Percentiles rank a stretch among this genome's conserved stretches.
These are phyloP conservation scores for Jacana jacana DNA, from an alignment of 2,113 vertebrate species.

Conservation along the genomic window DNA sequence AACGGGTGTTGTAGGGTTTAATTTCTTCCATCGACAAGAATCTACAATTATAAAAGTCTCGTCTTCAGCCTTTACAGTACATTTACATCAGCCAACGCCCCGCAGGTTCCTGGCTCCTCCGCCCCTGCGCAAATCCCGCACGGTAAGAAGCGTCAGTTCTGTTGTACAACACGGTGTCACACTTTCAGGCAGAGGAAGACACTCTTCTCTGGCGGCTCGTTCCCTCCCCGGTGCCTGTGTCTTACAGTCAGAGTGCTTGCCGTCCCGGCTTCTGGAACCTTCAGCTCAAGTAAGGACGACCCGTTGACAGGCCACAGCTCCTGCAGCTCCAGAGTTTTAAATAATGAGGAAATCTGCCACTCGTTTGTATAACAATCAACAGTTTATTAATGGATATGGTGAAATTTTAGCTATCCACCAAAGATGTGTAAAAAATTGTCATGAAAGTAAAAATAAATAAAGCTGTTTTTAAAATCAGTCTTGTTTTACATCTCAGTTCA, in stretches of 20 bases:
- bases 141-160: background rate
- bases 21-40: conserved; percentile 66
- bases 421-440: conserved; percentile 75
- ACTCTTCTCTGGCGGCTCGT: conserved; percentile 39
- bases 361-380: conserved; percentile 71
- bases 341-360: conserved; percentile 58
- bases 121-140: conserved; percentile 33
- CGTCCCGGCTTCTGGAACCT: background rate
- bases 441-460: conserved; percentile 81
- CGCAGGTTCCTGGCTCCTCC: conserved; percentile 5
- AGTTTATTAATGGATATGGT: conserved; percentile 75
- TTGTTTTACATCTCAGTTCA: conserved; percentile 64
- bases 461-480: conserved; percentile 74
- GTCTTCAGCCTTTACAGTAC: conserved; percentile 57
- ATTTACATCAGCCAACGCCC: conserved; percentile 34
- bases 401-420: conserved; percentile 71
- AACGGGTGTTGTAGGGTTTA: conserved; percentile 69
- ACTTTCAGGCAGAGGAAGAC: conserved; percentile 57
- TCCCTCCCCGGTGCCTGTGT: background rate
- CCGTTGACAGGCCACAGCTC: background rate
- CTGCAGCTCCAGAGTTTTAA: conserved; percentile 25
- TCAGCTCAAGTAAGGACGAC: background rate
- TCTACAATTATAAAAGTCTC: conserved; percentile 60
- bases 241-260: background rate
- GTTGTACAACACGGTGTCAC: conserved; percentile 55